Evolutionary conservation across 2,797 vertebrate species (phyloP).

Genomic region (Pangasius sanitwongsei): DNA sequence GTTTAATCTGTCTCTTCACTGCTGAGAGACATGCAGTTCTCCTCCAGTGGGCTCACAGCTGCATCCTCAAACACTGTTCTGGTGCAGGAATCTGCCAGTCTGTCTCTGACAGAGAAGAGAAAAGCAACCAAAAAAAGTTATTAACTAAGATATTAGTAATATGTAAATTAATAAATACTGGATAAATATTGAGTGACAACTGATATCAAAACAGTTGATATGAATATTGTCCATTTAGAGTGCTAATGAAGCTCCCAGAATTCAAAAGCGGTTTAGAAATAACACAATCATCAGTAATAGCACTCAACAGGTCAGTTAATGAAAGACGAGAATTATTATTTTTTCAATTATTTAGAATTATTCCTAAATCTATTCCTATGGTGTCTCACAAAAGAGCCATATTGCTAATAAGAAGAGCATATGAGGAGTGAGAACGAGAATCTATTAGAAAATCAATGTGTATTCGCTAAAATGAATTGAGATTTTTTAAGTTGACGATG

Average conservation of each 20-base stretch:
- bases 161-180: neutral
- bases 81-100: conserved; percentile 72
- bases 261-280: neutral
- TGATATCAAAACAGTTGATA: neutral
- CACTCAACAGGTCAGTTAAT: neutral
- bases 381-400: neutral
- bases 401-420: neutral
- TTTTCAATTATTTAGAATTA: neutral
- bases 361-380: neutral
- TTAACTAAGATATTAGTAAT: neutral
- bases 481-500: neutral
- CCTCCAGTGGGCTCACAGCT: conserved; percentile 68
- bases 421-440: neutral
- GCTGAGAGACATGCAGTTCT: conserved; percentile 52
- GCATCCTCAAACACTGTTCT: conserved; percentile 71
- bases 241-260: neutral
- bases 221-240: neutral
- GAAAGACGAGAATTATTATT: neutral
- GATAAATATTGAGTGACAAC: neutral
- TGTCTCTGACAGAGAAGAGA: conserved; percentile 53
- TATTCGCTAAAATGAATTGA: neutral
- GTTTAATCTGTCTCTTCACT: conserved; percentile 7
- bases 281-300: neutral
- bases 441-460: neutral
- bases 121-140: neutral